Base-by-base conservation (phyloP, 2,113 vertebrate genomes). In the Aphyosemion australe region DNA sequence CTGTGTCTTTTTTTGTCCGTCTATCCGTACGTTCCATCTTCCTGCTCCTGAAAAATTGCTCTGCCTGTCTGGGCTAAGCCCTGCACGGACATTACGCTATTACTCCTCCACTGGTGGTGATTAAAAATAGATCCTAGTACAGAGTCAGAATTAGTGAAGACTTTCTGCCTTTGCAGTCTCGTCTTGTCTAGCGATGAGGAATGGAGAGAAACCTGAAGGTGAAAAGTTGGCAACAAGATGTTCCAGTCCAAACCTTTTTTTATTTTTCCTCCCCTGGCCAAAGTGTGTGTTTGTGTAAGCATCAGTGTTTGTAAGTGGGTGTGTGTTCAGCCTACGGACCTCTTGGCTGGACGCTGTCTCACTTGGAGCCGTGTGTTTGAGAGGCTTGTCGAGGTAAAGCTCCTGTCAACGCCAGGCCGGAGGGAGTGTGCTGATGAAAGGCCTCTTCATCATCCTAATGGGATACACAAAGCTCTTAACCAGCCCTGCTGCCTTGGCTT, bases 361-460 rank as follows among this genome's bases (percentile, higher is more conserved):
- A 79, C 77, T 85, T 87, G 67, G 72, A 84, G 82, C 76, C 74
- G 74, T 85, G 82, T 85, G 82, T 89, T 88, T 87, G 82, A 89
- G 88, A 89, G 76, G 75, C 84, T 91, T 84, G 89, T 92, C 73
- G 79, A 90, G 83, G 91, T 92, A 91, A 90, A 90, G 89, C 88
- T 87, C 88, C 83, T 90, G 89, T 91, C 90, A 90, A 72, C 51
- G 80, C 68, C 78, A 81, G 78, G 87, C 91, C 80, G 57, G 84
- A 88, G 91, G 90, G 88, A 88, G 84, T 78, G 80, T 65, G 66
- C 85, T 89, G 88, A 91, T 92, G 90, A 92, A 92, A 92, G 85
- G 78, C 84, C 87, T 91, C 89, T 92, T 92, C 91, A 93, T 93
- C 91, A 91, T 92, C 88, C 85, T 92, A 92, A 93, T 91, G 88